A percentile compares a stretch with the other conserved stretches of the same genome.
These are phyloP conservation scores for Chamaetylas fuelleborni DNA, from an alignment of 2,113 vertebrate species.

Conservation along the genomic window DNA sequence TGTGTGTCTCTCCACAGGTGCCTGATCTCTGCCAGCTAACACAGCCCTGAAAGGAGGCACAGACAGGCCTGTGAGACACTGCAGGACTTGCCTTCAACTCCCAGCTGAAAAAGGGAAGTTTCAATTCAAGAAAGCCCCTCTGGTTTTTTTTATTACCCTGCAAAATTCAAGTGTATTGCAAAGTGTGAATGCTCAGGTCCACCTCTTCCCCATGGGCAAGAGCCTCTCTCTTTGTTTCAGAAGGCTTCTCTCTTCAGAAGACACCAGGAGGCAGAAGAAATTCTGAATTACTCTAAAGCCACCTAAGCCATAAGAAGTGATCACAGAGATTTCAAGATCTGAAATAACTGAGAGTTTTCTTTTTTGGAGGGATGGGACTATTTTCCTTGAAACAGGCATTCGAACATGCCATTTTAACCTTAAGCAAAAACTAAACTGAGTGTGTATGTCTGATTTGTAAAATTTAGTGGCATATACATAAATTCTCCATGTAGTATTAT, in stretches of 20 bases:
- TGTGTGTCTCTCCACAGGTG: constrained; percentile 70
- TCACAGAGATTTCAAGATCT: background rate
- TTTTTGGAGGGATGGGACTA: background rate
- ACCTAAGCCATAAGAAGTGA: background rate
- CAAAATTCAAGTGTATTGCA: constrained; percentile 1
- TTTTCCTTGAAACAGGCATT: background rate
- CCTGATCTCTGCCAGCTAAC: constrained; percentile 75
- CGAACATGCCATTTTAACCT: background rate
- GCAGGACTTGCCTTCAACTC: constrained; percentile 50
- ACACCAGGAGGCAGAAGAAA: constrained; percentile 26
- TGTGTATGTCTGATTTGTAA: background rate
- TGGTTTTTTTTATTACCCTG: background rate
- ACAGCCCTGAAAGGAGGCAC: constrained; percentile 52
- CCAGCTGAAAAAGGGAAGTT: constrained; percentile 45
- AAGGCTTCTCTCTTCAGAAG: constrained; percentile 43
- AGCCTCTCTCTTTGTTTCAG: constrained; percentile 1
- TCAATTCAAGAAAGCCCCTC: constrained; percentile 19
- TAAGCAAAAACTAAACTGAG: background rate
- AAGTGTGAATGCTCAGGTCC: constrained; percentile 20
- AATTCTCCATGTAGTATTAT: background rate
- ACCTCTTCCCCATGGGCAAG: constrained; percentile 8
- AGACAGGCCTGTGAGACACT: constrained; percentile 58
- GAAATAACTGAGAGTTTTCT: background rate
- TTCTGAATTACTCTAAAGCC: background rate
- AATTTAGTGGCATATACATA: background rate